These are phyloP conservation scores for Trichosurus vulpecula DNA, from an alignment of 2,797 vertebrate genomes.

Conservation along the genomic window DNA sequence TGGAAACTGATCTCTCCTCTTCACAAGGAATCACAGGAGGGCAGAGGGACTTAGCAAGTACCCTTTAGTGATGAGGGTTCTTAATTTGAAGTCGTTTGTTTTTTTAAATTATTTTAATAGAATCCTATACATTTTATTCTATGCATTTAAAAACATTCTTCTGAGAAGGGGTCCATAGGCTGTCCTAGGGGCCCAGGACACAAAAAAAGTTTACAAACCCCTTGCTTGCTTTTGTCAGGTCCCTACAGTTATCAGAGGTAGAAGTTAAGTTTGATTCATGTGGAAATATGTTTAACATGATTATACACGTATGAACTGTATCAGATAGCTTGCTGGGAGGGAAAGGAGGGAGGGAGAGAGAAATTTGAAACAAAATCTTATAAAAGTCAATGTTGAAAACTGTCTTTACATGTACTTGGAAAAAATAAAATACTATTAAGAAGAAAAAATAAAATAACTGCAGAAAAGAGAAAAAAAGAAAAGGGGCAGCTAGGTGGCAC, in stretches of 20 bases:
- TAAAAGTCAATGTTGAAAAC: no score
- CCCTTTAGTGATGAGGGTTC: background rate
- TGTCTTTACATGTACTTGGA: no score
- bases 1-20: background rate
- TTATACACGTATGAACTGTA: no score
- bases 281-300: no score
- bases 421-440: no score
- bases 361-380: no score
- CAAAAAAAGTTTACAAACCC: background rate
- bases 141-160: background rate
- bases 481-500: no score
- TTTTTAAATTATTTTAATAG: background rate
- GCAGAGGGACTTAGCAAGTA: background rate
- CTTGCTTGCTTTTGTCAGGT: background rate
- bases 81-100: background rate
- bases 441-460: no score
- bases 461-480: no score
- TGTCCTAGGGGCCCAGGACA: background rate
- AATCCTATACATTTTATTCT: background rate
- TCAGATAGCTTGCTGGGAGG: no score
- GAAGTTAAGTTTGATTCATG: background rate
- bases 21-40: background rate
- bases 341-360: no score
- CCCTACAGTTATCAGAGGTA: background rate
- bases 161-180: background rate